Evolutionary conservation across 2,797 vertebrate species (phyloP), one percentile per base, ranked within the genome.

Genomic region (Botia almorhae): DNA sequence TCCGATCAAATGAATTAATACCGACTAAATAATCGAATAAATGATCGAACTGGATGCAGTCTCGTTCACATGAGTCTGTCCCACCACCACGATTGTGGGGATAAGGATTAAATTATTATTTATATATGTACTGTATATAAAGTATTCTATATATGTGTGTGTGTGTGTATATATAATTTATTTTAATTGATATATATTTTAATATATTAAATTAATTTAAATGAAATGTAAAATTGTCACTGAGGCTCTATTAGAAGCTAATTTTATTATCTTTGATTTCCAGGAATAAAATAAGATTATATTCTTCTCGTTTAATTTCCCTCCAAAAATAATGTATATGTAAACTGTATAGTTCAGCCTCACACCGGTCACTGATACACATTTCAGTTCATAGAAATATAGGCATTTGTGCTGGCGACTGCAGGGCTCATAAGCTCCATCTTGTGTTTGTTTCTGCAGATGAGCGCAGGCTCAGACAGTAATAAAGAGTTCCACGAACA

Each of bases 401-500:
- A 19, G 53, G 10, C 10, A 3, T 58, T 58, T 58, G 19, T 29
- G 58, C 21, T 21, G 1, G 21, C 2, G 33, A 46, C 43, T 10
- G 43, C 43, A 46, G 43, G 10, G 5, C 6, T 39, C 36, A 36
- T 43, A 8, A 26, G 43, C 3, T 19, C 16, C 5, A 19, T 50
- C 48, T 80, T 64, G 3, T 64, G 5, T 51, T 2, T 53, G 7
- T 51, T 36, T 69, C 61, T 61, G 80, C 85, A 95, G 94, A 95
- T 95, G 95, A 94, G 92, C 51, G 89, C 85, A 14, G 84, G 90
- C 26, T 87, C 91, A 13, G 89, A 93, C 16, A 83, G 88, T 16
- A 96, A 97, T 84, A 94, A 95, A 10, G 97, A 96, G 74, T 98
- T 98, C 80, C 87, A 94, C 68, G 96, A 96, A 87, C 97, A 98